phyloP scores from a whole-genome alignment of 2,888 invertebrate species.

The Mesochorus sp. region DNA sequence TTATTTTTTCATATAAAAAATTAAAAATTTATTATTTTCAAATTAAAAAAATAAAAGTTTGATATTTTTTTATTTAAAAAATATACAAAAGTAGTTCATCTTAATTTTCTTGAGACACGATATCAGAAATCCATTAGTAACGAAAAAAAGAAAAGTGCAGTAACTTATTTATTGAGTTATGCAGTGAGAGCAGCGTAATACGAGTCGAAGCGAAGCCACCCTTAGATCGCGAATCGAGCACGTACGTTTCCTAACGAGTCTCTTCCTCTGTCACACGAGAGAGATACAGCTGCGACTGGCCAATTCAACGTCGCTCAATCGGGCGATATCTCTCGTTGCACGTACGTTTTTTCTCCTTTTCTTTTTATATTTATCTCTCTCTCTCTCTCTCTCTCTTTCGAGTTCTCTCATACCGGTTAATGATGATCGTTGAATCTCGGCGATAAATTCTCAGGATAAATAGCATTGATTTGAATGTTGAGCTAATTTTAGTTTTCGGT shows the following conservation, averaged over 20 bases:
- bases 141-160: too few relatives aligned
- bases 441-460: background rate
- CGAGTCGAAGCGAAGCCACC: conserved; percentile 34
- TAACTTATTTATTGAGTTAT: conserved; percentile 11
- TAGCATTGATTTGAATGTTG: too few relatives aligned
- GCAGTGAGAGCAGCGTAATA: conserved; percentile 39
- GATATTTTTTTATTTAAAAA: too few relatives aligned
- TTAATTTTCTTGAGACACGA: too few relatives aligned
- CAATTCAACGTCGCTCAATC: conserved; percentile 54
- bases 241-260: conserved; percentile 72
- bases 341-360: background rate
- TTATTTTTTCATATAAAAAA: too few relatives aligned
- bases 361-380: too few relatives aligned
- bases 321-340: background rate
- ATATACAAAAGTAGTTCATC: too few relatives aligned
- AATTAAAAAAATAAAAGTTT: too few relatives aligned
- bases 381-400: background rate
- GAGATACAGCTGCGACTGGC: conserved; percentile 50
- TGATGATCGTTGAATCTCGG: background rate
- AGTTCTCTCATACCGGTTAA: background rate
- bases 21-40: too few relatives aligned
- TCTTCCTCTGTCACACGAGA: conserved; percentile 70
- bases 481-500: too few relatives aligned
- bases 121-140: too few relatives aligned
- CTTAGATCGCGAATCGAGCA: conserved; percentile 61